Evolutionary conservation across 2,888 invertebrate species (phyloP).

Genomic region (Xestia rhomboidea): DNA sequence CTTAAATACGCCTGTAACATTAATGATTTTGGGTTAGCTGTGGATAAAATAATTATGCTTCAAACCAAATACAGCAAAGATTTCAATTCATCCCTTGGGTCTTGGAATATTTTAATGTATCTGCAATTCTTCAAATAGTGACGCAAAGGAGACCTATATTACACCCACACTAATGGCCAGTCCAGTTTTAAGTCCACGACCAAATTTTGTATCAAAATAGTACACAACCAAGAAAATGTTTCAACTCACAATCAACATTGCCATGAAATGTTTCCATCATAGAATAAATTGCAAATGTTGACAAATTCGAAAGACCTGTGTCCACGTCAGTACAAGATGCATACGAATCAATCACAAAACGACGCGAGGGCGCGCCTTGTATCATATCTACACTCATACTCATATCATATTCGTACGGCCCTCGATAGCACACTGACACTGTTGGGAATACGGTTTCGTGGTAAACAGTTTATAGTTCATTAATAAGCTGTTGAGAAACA

Average conservation of each 20-base stretch:
- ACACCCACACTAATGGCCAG: background rate
- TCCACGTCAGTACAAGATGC: slow-evolving; percentile 46
- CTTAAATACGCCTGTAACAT: background rate
- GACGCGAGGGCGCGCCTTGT: slow-evolving; percentile 40
- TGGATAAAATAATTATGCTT: background rate
- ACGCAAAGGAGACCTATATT: background rate
- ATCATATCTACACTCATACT: slow-evolving; percentile 26
- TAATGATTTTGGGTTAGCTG: background rate
- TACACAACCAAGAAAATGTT: background rate
- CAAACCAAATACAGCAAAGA: background rate
- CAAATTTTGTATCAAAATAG: background rate
- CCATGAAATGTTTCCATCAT: background rate
- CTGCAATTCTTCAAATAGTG: background rate
- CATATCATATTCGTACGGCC: slow-evolving; percentile 6
- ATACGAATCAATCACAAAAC: slow-evolving; percentile 60
- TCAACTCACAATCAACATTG: background rate
- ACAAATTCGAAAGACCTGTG: background rate
- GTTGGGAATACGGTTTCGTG: background rate
- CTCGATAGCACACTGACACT: slow-evolving; percentile 28
- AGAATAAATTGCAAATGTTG: background rate
- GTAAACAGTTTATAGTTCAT: background rate
- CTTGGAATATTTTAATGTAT: background rate
- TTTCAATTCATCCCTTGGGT: background rate
- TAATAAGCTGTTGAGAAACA: background rate
- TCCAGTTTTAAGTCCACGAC: background rate